A percentile compares a stretch with the other conserved stretches of the same genome.
phyloP scores from a whole-genome alignment of 2,113 vertebrate genomes.

The Dendropsophus ebraccatus region DNA sequence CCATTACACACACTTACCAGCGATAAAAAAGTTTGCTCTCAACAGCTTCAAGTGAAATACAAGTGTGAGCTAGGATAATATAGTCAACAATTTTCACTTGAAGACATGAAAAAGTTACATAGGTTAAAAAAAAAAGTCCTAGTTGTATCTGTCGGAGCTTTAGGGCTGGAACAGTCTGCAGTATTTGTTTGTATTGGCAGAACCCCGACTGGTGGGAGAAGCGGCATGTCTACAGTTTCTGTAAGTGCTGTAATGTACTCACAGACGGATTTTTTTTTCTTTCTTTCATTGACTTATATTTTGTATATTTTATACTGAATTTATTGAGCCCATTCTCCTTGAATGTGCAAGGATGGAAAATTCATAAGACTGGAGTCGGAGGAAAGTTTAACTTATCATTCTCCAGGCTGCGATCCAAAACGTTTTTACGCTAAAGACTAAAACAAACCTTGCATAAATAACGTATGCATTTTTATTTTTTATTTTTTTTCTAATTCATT shows the following conservation, averaged over 20 bases:
- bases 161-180: constrained; percentile 24
- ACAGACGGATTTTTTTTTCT: constrained; percentile 33
- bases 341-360: constrained; percentile 55
- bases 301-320: constrained; percentile 52
- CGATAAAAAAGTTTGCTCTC: background rate
- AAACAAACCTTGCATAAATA: constrained; percentile 57
- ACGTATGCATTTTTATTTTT: constrained; percentile 17
- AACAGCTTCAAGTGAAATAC: background rate
- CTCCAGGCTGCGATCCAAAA: constrained; percentile 50
- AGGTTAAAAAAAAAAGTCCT: background rate
- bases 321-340: constrained; percentile 48
- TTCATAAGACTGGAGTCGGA: constrained; percentile 49
- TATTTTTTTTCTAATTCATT: constrained; percentile 33
- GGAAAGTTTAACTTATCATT: constrained; percentile 56
- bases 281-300: constrained; percentile 54
- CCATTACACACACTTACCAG: background rate
- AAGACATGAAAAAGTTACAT: constrained; percentile 29
- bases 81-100: background rate
- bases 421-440: constrained; percentile 45
- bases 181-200: constrained; percentile 56
- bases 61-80: background rate
- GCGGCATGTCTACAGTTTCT: constrained; percentile 50
- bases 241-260: constrained; percentile 53
- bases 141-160: constrained; percentile 24
- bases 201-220: constrained; percentile 40